These are phyloP conservation scores for Drosophila mimica DNA, from an alignment of 2,888 invertebrate genomes.

Conservation along the genomic window DNA sequence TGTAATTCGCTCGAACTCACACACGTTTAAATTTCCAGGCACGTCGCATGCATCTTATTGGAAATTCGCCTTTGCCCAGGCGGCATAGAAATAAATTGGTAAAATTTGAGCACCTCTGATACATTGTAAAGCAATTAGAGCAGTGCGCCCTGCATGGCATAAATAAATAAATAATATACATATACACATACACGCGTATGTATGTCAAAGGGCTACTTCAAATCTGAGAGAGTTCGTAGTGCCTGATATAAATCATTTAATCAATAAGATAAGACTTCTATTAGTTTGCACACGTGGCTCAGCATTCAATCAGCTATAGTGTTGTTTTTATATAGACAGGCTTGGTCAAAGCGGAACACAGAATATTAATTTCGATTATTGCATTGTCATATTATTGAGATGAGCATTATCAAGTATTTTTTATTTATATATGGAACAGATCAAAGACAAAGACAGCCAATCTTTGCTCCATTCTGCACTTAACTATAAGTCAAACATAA, in stretches of 20 bases:
- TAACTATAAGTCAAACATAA: background rate
- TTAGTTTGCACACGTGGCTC: background rate
- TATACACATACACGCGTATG: background rate
- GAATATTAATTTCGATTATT: background rate
- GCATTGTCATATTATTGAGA: background rate
- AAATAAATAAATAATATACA: slow-evolving; percentile 10
- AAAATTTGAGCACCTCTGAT: slow-evolving; percentile 66
- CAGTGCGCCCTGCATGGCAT: slow-evolving; percentile 40
- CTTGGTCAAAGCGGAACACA: background rate
- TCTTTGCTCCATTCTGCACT: background rate
- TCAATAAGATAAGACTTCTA: slow-evolving; percentile 52
- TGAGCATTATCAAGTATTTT: slow-evolving; percentile 7
- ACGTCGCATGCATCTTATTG: slow-evolving; percentile 71
- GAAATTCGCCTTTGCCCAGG: slow-evolving; percentile 58
- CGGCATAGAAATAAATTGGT: slow-evolving; percentile 66
- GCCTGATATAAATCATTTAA: slow-evolving; percentile 41
- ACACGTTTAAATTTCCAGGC: slow-evolving; percentile 66
- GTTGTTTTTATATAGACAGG: background rate
- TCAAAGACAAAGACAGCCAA: background rate
- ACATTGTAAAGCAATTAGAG: slow-evolving; percentile 53
- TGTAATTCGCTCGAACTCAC: slow-evolving; percentile 22
- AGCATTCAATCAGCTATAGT: slow-evolving; percentile 5
- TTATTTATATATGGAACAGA: background rate
- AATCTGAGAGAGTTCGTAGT: slow-evolving; percentile 24
- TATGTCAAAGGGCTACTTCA: slow-evolving; percentile 8